Percentiles rank a stretch among this genome's conserved stretches.
Evolutionary conservation across 2,113 vertebrate genomes (phyloP).

Genomic region (Pogonocichla stellata): DNA sequence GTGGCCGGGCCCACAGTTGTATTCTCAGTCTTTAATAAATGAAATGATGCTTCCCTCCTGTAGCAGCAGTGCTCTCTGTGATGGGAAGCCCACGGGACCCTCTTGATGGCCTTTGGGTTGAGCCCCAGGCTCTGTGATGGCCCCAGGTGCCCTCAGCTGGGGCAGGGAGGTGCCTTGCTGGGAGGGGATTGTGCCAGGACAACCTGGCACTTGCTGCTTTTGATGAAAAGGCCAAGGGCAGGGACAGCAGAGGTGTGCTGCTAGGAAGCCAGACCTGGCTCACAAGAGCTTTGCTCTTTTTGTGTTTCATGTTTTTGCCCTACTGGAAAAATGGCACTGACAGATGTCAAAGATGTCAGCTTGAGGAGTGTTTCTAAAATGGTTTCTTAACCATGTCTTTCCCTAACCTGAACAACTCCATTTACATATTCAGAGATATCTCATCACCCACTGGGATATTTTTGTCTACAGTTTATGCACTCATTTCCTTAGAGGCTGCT

Average conservation of each 20-base stretch:
- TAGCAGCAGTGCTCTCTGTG: not conserved
- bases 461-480: not conserved
- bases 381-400: not conserved
- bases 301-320: not conserved
- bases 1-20: not conserved
- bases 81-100: fast-evolving
- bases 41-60: not conserved
- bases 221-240: not conserved
- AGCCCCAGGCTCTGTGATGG: fast-evolving
- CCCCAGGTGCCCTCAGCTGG: not conserved
- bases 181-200: not conserved
- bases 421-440: slow-evolving; percentile 4
- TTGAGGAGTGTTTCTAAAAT: not conserved
- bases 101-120: not conserved
- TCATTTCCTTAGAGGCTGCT: slow-evolving; percentile 7
- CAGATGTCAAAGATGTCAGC: not conserved
- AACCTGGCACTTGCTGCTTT: not conserved
- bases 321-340: not conserved
- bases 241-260: not conserved
- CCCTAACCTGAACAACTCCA: not conserved
- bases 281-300: not conserved
- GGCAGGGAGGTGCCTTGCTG: not conserved
- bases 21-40: slow-evolving; percentile 48
- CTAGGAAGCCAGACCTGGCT: not conserved
- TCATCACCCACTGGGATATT: not conserved